Evolutionary conservation across 2,797 vertebrate genomes (phyloP).

Genomic region (Tangara arthus): DNA sequence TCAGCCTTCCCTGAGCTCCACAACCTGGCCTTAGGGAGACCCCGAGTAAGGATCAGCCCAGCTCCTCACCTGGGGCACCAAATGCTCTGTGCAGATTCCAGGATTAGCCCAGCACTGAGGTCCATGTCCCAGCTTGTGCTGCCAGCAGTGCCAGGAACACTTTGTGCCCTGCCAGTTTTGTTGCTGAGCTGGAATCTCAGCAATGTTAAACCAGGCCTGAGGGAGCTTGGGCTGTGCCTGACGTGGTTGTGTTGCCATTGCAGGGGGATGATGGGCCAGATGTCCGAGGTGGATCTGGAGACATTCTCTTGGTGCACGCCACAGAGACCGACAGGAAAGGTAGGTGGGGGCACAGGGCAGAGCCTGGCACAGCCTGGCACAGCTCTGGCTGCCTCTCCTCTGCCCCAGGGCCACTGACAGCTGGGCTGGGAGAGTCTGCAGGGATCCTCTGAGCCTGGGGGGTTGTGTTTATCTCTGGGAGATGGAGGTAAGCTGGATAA

Average conservation of each 20-base stretch:
- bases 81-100: neutral
- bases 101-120: neutral
- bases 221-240: neutral
- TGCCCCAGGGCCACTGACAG: neutral
- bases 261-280: constrained; percentile 97
- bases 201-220: neutral
- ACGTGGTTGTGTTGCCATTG: neutral
- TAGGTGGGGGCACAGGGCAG: constrained; percentile 31
- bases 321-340: constrained; percentile 98
- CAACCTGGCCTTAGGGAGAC: neutral
- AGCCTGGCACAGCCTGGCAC: neutral
- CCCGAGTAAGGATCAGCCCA: neutral
- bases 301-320: constrained; percentile 94
- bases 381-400: neutral
- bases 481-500: constrained; percentile 13
- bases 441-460: neutral
- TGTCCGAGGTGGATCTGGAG: constrained; percentile 93
- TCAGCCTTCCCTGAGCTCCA: neutral
- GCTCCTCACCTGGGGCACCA: neutral
- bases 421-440: neutral
- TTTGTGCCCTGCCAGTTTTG: neutral
- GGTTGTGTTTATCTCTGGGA: neutral
- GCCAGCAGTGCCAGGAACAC: neutral
- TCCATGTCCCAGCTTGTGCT: neutral
- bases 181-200: neutral